Percentiles rank a stretch among this genome's conserved stretches.
Conservation (phyloP, 2,113 vertebrate species). For the Ginglymostoma cirratum region DNA sequence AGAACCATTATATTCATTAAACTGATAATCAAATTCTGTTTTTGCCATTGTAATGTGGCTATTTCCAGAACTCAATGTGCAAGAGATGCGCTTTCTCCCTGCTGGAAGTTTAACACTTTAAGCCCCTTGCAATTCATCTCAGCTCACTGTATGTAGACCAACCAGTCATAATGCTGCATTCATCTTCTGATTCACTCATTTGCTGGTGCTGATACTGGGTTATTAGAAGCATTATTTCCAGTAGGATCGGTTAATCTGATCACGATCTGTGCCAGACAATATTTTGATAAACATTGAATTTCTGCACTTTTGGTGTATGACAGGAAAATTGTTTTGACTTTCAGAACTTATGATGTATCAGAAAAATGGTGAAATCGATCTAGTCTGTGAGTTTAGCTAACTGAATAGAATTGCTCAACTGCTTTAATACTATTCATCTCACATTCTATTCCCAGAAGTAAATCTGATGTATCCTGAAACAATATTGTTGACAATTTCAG, state of each 20-base stretch:
- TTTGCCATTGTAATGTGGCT: background rate
- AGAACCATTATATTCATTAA: background rate
- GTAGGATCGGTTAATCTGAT: background rate
- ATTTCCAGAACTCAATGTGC: background rate
- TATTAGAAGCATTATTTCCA: background rate
- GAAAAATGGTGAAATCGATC: background rate
- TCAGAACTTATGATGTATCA: background rate
- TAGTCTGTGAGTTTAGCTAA: background rate
- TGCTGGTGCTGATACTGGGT: background rate
- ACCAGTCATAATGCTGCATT: background rate
- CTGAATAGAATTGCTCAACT: background rate
- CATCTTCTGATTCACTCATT: background rate
- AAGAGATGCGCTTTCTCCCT: background rate
- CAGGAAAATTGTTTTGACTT: background rate
- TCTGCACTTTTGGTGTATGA: background rate
- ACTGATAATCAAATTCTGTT: background rate
- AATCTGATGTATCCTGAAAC: background rate
- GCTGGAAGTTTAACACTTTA: background rate
- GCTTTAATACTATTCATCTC: background rate
- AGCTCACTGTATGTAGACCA: background rate
- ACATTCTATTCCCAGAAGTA: background rate
- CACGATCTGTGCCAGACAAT: background rate
- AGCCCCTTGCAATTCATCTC: background rate
- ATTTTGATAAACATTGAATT: background rate
- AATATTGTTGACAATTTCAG: background rate